Conservation (phyloP, 2,888 invertebrate species). For the Pseudeuparius sepicola region DNA sequence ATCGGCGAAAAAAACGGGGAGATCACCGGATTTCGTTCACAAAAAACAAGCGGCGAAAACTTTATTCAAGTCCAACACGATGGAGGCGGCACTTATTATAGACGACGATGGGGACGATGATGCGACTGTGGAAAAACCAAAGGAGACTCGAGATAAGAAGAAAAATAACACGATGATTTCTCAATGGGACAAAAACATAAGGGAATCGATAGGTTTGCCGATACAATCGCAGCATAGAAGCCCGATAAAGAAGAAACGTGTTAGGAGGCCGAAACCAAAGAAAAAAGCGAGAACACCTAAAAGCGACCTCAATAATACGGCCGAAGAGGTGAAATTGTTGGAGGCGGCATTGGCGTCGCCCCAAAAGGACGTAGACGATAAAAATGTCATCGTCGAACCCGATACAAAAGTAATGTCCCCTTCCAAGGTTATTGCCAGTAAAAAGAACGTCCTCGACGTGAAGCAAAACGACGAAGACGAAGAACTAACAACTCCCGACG, state of each 20-base stretch:
- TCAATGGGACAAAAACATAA: slow-evolving; percentile 31
- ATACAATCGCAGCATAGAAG: slow-evolving; percentile 2
- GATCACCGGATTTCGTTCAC: slow-evolving; percentile 7
- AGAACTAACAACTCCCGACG: slow-evolving; percentile 22
- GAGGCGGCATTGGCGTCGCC: slow-evolving; percentile 20
- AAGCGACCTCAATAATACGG: slow-evolving; percentile 11
- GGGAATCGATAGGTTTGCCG: slow-evolving; percentile 16
- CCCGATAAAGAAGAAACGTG: slow-evolving; percentile 15
- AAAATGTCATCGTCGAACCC: not conserved
- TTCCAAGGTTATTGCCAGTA: slow-evolving; percentile 31
- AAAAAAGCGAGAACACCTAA: slow-evolving; percentile 14
- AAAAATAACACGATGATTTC: slow-evolving; percentile 9
- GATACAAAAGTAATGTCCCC: slow-evolving; percentile 25
- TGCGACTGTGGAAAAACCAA: too few relatives aligned
- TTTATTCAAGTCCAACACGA: slow-evolving; percentile 9
- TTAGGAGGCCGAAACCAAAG: slow-evolving; percentile 8
- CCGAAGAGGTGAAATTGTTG: slow-evolving; percentile 16
- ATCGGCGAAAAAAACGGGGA: slow-evolving; percentile 12
- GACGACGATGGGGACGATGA: not conserved
- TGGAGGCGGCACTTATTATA: not conserved
- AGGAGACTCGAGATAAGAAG: slow-evolving; percentile 6
- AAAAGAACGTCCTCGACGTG: slow-evolving; percentile 24
- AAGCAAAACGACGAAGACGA: slow-evolving; percentile 17
- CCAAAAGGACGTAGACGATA: slow-evolving; percentile 9
- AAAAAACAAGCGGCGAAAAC: slow-evolving; percentile 18